These are phyloP conservation scores for Tetranychus truncatus DNA, from an alignment of 2,888 invertebrate species.

Conservation along the genomic window DNA sequence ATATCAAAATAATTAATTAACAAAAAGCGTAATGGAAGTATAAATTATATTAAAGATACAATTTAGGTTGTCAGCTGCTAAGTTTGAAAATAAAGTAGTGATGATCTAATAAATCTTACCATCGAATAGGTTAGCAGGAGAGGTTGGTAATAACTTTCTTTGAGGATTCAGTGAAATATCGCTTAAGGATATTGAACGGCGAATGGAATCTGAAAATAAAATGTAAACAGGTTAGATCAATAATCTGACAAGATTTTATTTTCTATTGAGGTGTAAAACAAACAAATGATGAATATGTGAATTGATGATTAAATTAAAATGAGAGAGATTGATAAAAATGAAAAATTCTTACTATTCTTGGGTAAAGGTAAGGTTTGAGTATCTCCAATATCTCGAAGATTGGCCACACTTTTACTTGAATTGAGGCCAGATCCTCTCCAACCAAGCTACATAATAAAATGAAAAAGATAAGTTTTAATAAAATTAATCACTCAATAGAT, in stretches of 20 bases:
- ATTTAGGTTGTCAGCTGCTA: background rate
- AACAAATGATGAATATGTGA: no score
- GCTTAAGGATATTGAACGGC: slow-evolving; percentile 20
- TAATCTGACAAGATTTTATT: background rate
- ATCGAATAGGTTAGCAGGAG: background rate
- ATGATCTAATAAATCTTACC: slow-evolving; percentile 6
- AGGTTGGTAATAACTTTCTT: background rate
- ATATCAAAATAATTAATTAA: background rate
- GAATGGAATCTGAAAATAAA: slow-evolving; percentile 2
- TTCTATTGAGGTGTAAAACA: background rate
- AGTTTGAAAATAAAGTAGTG: background rate
- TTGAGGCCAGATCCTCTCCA: slow-evolving; percentile 54
- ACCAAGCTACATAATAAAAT: slow-evolving; percentile 43
- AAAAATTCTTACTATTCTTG: slow-evolving; percentile 8
- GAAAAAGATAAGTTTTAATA: slow-evolving; percentile 13
- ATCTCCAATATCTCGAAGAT: slow-evolving; percentile 16
- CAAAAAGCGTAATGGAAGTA: background rate
- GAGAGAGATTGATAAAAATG: background rate
- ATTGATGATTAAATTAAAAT: no score
- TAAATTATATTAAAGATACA: background rate
- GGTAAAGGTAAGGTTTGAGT: background rate
- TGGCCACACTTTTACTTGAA: slow-evolving; percentile 59
- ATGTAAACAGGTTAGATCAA: background rate
- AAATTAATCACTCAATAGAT: slow-evolving; percentile 4
- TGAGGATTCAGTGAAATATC: slow-evolving; percentile 19